These are phyloP conservation scores for Zophobas morio DNA, from an alignment of 1,140 invertebrate species.

Conservation along the genomic window DNA sequence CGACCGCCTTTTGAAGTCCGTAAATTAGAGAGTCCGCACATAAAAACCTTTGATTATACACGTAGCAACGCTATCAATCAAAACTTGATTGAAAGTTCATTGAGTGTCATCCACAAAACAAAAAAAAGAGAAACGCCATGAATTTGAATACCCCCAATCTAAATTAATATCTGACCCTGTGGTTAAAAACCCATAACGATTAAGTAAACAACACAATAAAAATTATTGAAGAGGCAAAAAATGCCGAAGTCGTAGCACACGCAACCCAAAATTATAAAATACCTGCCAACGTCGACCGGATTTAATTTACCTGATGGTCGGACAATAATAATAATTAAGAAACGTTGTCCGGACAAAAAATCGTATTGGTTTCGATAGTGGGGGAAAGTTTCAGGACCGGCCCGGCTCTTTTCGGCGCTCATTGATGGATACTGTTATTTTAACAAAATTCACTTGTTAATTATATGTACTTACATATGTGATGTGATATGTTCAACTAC, in stretches of 20 bases:
- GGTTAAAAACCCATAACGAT: slow-evolving; percentile 39
- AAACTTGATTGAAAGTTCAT: slow-evolving; percentile 33
- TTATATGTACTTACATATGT: no score
- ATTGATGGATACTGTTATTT: no score
- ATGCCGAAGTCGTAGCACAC: slow-evolving; percentile 15
- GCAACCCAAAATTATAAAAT: slow-evolving; percentile 40
- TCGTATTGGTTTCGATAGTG: slow-evolving; percentile 3
- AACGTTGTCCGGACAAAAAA: slow-evolving; percentile 11
- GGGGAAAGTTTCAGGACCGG: background rate
- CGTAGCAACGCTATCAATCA: slow-evolving; percentile 32
- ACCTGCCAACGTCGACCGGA: slow-evolving; percentile 17
- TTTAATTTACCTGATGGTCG: slow-evolving; percentile 36
- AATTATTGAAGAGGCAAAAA: slow-evolving; percentile 35
- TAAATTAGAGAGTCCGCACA: slow-evolving; percentile 18
- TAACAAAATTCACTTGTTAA: no score
- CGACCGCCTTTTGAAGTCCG: slow-evolving; percentile 15
- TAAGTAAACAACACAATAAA: slow-evolving; percentile 39
- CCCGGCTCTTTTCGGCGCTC: no score
- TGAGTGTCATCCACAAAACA: slow-evolving; percentile 14
- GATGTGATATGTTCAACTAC: no score
- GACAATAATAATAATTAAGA: slow-evolving; percentile 39
- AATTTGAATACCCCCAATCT: slow-evolving; percentile 32
- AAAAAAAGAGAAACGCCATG: slow-evolving; percentile 4
- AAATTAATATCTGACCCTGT: slow-evolving; percentile 35
- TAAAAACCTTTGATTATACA: slow-evolving; percentile 22